Evolutionary conservation across 1,140 invertebrate genomes (phyloP).

Genomic region (Metopolophium dirhodum): DNA sequence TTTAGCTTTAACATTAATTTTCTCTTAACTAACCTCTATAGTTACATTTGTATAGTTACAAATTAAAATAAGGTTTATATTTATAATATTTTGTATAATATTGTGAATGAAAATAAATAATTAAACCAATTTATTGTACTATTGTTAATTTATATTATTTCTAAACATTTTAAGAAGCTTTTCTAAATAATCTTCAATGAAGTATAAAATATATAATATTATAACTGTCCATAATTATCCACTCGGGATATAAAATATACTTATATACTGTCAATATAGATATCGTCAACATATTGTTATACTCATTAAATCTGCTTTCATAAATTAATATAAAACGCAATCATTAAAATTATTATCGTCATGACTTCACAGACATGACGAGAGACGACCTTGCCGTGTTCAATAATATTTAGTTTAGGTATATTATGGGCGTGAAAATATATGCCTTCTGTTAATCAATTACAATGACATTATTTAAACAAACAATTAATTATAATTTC

Average conservation of each 20-base stretch:
- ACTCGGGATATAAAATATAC: neutral
- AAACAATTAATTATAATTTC: neutral
- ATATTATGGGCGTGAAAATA: neutral
- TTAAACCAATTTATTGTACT: neutral
- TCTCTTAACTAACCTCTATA: too few species aligned
- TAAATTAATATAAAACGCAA: neutral
- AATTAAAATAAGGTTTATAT: too few species aligned
- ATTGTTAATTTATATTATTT: neutral
- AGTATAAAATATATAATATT: neutral
- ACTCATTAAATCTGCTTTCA: neutral
- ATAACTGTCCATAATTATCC: neutral
- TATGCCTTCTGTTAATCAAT: neutral
- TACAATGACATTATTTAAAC: conserved; percentile 1
- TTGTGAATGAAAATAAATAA: too few species aligned
- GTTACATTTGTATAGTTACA: too few species aligned
- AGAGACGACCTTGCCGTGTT: neutral
- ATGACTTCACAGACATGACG: neutral
- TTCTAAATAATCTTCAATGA: neutral
- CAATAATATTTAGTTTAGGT: neutral
- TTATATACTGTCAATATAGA: neutral
- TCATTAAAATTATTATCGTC: neutral
- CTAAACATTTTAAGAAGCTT: neutral
- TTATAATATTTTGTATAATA: too few species aligned
- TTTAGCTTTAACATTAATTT: too few species aligned
- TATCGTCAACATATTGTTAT: neutral